These are phyloP conservation scores for Mycetomoellerius zeteki DNA, from an alignment of 1,140 invertebrate species.

Conservation along the genomic window DNA sequence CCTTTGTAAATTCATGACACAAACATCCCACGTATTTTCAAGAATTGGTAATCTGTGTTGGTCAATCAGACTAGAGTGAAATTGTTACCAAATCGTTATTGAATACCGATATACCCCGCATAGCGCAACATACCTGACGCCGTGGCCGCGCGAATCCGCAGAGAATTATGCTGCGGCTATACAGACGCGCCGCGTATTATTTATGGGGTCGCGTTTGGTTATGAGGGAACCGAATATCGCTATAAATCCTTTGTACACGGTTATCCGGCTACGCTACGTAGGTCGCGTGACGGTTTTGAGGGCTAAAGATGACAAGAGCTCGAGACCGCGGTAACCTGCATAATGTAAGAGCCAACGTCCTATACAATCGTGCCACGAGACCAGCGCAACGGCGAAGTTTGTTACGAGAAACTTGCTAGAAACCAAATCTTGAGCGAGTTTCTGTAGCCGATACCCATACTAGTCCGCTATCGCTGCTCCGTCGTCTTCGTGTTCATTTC, in stretches of 20 bases:
- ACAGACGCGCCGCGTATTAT: constrained; percentile 40
- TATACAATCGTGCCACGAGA: constrained; percentile 4
- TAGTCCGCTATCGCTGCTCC: background rate
- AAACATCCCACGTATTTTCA: background rate
- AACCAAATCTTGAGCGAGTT: constrained; percentile 61
- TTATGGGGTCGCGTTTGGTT: constrained; percentile 43
- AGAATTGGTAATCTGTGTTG: background rate
- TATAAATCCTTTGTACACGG: constrained; percentile 1
- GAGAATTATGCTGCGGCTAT: constrained; percentile 43
- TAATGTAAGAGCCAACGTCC: constrained; percentile 44
- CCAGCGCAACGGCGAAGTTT: constrained; percentile 32
- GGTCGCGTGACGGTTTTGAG: constrained; percentile 50
- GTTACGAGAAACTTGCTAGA: constrained; percentile 56
- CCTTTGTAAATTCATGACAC: background rate
- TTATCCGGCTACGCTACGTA: background rate
- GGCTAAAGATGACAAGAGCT: constrained; percentile 52
- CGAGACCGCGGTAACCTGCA: constrained; percentile 37
- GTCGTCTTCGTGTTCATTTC: constrained; percentile 46
- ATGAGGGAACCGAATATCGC: constrained; percentile 33
- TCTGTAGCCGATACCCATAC: constrained; percentile 37
- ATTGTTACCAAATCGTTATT: constrained; percentile 31
- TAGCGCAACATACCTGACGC: background rate
- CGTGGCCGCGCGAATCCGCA: constrained; percentile 47
- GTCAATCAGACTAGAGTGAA: background rate
- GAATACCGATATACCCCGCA: background rate